Percentiles rank a stretch among this genome's conserved stretches.
phyloP scores from a whole-genome alignment of 1,140 invertebrate species.

The Xylocopa sonorina region DNA sequence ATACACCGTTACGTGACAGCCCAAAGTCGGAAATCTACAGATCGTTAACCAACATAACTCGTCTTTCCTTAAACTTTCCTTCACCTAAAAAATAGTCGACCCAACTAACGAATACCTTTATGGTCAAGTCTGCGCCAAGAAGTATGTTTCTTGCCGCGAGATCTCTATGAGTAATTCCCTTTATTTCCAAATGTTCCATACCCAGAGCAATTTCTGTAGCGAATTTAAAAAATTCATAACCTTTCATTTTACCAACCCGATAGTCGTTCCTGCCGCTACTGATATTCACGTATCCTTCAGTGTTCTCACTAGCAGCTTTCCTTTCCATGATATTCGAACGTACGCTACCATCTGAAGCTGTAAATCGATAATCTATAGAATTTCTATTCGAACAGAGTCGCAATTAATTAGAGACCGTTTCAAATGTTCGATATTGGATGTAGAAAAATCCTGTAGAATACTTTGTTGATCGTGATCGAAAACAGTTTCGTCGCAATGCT shows the following conservation, averaged over 20 bases:
- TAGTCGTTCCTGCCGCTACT: background rate
- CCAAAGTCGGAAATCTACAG: slow-evolving; percentile 63
- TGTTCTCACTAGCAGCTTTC: background rate
- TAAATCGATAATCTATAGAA: background rate
- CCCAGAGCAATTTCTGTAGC: slow-evolving; percentile 56
- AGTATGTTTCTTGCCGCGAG: slow-evolving; percentile 95
- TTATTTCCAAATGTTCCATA: slow-evolving; percentile 59
- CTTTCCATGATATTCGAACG: background rate
- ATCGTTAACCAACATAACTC: too few species aligned
- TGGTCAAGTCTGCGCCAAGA: slow-evolving; percentile 82
- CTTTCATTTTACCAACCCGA: slow-evolving; percentile 13
- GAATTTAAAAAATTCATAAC: slow-evolving; percentile 50
- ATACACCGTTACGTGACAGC: slow-evolving; percentile 57
- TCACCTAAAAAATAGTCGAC: too few species aligned
- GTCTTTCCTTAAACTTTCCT: background rate
- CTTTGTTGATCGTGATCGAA: background rate
- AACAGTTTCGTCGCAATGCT: background rate
- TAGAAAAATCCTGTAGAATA: background rate
- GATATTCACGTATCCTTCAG: slow-evolving; percentile 43
- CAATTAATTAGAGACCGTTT: background rate
- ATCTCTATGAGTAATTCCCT: slow-evolving; percentile 92
- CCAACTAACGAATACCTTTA: slow-evolving; percentile 60
- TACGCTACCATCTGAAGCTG: slow-evolving; percentile 1
- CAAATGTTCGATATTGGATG: too few species aligned
- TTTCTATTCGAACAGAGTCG: background rate